phyloP scores from a whole-genome alignment of 2,113 vertebrate species.

The Mungos mungo region DNA sequence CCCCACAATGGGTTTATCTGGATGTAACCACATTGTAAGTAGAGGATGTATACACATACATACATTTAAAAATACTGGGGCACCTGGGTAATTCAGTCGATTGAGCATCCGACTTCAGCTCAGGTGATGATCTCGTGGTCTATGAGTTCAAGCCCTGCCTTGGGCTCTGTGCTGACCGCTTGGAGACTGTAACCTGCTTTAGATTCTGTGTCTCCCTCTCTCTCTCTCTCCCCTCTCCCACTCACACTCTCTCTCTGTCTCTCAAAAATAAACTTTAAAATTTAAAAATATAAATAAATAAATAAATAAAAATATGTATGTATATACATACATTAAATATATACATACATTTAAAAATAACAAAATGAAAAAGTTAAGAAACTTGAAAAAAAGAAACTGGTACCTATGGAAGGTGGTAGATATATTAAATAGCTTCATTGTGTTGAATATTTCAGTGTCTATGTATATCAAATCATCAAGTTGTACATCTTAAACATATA shows the following conservation, averaged over 20 bases:
- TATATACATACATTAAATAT: neutral
- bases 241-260: no score
- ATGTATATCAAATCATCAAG: neutral
- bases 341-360: neutral
- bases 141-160: no score
- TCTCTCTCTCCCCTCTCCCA: no score
- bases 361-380: neutral
- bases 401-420: neutral
- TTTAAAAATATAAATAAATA: no score
- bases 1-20: neutral
- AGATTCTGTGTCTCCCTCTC: no score
- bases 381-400: neutral
- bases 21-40: neutral
- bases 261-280: no score
- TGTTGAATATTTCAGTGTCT: neutral
- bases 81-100: no score
- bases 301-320: neutral
- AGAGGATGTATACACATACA: neutral
- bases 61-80: no score
- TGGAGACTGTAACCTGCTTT: no score
- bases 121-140: no score
- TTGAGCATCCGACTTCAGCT: no score
- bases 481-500: neutral
- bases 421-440: neutral
- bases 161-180: no score